Evolutionary conservation across 2,797 vertebrate genomes (phyloP).

Genomic region (Onychomys arenicola): DNA sequence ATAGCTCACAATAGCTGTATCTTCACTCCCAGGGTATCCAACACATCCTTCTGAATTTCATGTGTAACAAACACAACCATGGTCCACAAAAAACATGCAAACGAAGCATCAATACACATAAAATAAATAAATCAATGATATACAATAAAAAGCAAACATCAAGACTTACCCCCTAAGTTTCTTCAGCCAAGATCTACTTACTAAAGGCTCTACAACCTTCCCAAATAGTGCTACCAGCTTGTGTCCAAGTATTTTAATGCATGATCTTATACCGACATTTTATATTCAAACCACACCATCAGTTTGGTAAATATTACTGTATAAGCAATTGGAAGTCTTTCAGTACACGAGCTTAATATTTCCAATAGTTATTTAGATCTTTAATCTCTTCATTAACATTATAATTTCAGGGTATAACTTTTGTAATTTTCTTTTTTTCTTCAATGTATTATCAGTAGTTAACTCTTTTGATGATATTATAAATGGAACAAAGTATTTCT

Average conservation of each 20-base stretch:
- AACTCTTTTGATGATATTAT: background rate
- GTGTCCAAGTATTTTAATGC: background rate
- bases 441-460: background rate
- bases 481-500: background rate
- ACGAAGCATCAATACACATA: background rate
- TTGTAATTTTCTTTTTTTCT: constrained; percentile 11
- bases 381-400: constrained; percentile 27
- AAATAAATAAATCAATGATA: background rate
- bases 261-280: background rate
- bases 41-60: background rate
- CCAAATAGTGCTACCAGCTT: background rate
- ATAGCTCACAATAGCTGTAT: background rate
- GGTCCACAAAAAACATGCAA: background rate
- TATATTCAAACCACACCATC: background rate
- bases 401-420: background rate
- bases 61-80: background rate
- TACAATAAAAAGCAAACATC: background rate
- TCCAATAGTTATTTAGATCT: background rate
- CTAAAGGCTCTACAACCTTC: background rate
- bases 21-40: background rate
- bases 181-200: background rate
- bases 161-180: background rate
- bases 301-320: background rate
- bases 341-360: background rate
- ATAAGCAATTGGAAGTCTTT: background rate